These are phyloP conservation scores for Bucco capensis DNA, from an alignment of 2,113 vertebrate species.

Conservation along the genomic window DNA sequence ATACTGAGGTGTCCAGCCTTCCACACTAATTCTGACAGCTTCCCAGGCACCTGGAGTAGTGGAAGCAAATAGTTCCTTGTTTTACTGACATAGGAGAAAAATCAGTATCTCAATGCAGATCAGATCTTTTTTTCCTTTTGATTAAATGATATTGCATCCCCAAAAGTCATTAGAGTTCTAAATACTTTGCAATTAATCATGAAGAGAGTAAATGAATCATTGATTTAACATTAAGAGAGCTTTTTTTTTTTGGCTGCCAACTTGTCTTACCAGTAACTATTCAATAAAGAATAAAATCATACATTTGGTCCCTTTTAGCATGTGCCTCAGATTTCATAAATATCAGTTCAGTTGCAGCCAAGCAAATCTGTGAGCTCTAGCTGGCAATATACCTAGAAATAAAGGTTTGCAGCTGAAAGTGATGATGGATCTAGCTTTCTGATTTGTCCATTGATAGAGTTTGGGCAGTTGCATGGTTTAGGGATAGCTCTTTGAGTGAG, in stretches of 20 bases:
- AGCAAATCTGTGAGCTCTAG: neutral
- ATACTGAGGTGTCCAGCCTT: neutral
- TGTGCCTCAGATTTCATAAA: neutral
- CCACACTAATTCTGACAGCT: neutral
- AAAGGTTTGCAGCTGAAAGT: neutral
- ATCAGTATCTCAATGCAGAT: neutral
- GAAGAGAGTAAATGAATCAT: slow-evolving; percentile 49
- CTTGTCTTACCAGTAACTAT: slow-evolving; percentile 9
- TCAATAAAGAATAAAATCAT: slow-evolving; percentile 47
- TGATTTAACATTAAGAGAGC: slow-evolving; percentile 51
- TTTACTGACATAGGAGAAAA: neutral
- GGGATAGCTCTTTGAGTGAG: neutral
- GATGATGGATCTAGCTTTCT: neutral
- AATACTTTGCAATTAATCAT: slow-evolving; percentile 47
- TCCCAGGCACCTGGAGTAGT: neutral
- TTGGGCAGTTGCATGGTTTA: neutral
- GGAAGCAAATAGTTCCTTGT: neutral
- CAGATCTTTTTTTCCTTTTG: neutral
- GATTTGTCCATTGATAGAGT: neutral
- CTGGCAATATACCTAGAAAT: neutral
- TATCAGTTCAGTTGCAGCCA: neutral
- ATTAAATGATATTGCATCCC: neutral
- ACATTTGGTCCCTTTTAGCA: neutral
- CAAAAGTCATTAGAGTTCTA: slow-evolving; percentile 41
- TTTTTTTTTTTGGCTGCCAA: neutral